These are phyloP conservation scores for Drosophila albomicans DNA, from an alignment of 1,140 invertebrate species.

Conservation along the genomic window DNA sequence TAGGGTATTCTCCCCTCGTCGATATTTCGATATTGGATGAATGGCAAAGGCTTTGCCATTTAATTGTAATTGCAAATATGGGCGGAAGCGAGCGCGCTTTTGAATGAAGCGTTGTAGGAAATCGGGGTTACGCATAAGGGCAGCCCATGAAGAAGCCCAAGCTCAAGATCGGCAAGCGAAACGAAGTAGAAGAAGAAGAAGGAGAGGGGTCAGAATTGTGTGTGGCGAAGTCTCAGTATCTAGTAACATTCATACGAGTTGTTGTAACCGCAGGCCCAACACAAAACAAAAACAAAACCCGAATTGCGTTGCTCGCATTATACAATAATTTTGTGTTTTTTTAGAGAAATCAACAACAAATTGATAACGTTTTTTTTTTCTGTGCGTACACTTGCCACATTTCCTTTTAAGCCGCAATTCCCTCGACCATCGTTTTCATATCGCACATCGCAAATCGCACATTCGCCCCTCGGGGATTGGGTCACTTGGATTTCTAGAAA, in stretches of 20 bases:
- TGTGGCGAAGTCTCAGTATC: neutral
- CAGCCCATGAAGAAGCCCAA: constrained; percentile 40
- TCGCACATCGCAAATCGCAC: neutral
- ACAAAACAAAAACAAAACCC: neutral
- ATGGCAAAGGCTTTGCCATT: constrained; percentile 22
- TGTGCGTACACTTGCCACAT: constrained; percentile 12
- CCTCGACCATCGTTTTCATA: neutral
- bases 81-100: constrained; percentile 67
- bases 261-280: constrained; percentile 40
- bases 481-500: neutral
- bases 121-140: constrained; percentile 61
- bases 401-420: neutral
- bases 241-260: neutral
- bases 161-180: constrained; percentile 13
- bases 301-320: constrained; percentile 29
- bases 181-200: too few species aligned
- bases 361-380: constrained; percentile 17
- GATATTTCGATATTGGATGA: neutral
- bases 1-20: constrained; percentile 18
- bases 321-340: too few species aligned
- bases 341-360: constrained; percentile 9
- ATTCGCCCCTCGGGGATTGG: neutral
- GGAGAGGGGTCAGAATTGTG: neutral
- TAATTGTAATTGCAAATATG: constrained; percentile 78
- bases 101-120: constrained; percentile 59